These are phyloP conservation scores for Taphrorychus bicolor DNA, from an alignment of 2,888 invertebrate species.

Conservation along the genomic window DNA sequence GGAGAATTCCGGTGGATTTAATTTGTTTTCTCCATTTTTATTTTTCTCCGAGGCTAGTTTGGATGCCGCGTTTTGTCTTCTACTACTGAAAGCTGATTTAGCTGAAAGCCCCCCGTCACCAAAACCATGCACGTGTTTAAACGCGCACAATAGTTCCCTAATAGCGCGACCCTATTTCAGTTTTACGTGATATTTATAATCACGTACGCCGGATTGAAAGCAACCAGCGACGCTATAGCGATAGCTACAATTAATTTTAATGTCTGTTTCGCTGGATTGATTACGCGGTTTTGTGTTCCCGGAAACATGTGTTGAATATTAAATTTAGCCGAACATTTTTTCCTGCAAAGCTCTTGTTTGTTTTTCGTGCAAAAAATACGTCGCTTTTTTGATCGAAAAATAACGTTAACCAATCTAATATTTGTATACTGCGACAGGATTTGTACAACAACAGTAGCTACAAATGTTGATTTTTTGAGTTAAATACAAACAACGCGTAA, in stretches of 20 bases:
- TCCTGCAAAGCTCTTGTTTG: conserved; percentile 2
- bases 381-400: background rate
- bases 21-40: conserved; percentile 30
- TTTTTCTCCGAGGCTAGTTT: conserved; percentile 20
- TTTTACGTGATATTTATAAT: conserved; percentile 40
- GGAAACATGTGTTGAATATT: conserved; percentile 31
- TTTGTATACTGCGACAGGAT: background rate
- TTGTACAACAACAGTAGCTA: background rate
- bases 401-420: background rate
- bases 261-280: conserved; percentile 38
- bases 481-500: background rate
- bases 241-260: conserved; percentile 38
- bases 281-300: conserved; percentile 36
- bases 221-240: conserved; percentile 15
- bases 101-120: background rate
- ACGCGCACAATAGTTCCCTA: conserved; percentile 16
- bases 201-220: conserved; percentile 36
- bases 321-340: conserved; percentile 21
- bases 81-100: background rate
- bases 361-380: background rate
- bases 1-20: conserved; percentile 37
- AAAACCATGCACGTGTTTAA: background rate
- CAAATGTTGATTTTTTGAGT: background rate
- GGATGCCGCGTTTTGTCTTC: conserved; percentile 12
- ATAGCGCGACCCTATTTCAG: conserved; percentile 12